Conservation (phyloP, 2,113 vertebrate species). For the Equus quagga region DNA sequence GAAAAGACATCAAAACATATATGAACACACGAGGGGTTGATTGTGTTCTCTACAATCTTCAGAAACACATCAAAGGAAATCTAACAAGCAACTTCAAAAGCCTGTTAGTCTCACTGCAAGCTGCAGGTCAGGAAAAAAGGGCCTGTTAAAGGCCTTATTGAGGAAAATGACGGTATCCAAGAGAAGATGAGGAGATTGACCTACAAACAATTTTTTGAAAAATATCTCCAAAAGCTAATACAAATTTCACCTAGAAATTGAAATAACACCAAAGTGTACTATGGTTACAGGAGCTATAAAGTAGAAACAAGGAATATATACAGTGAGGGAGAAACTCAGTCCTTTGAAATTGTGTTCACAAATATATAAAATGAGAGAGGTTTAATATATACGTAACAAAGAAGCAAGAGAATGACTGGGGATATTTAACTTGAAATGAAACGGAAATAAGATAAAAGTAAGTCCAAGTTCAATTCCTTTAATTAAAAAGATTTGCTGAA, state of each 20-base stretch:
- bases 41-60: constrained; percentile 77
- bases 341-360: neutral
- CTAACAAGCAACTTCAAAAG: constrained; percentile 81
- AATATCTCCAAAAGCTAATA: constrained; percentile 67
- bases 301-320: constrained; percentile 16
- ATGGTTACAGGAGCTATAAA: neutral
- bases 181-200: constrained; percentile 66
- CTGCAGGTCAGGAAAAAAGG: constrained; percentile 53
- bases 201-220: constrained; percentile 75
- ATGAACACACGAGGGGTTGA: constrained; percentile 78
- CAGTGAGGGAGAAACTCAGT: neutral
- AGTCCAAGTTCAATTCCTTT: neutral
- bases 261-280: constrained; percentile 50
- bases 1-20: constrained; percentile 80
- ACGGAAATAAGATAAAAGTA: neutral
- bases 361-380: neutral
- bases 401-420: neutral
- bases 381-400: neutral
- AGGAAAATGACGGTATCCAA: constrained; percentile 74
- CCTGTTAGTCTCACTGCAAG: constrained; percentile 66
- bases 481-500: neutral
- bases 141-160: constrained; percentile 64
- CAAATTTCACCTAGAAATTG: constrained; percentile 69
- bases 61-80: constrained; percentile 80
- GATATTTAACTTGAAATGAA: neutral